Evolutionary conservation across 2,113 vertebrate genomes (phyloP), one percentile per base, ranked within the genome.

Genomic region (Butorides virescens): DNA sequence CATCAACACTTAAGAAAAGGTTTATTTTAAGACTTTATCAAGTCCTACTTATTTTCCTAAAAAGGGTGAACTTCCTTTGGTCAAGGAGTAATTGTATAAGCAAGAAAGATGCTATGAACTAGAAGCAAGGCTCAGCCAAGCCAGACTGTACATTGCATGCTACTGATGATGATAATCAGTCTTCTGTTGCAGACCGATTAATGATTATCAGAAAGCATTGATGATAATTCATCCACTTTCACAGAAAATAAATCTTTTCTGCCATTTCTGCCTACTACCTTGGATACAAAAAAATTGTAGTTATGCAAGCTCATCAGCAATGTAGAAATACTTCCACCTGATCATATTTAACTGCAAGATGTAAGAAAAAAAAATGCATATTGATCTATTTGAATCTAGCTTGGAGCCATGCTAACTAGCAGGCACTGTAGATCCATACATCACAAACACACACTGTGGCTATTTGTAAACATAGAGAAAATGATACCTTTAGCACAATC

Each of bases 401-500:
- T 42, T 11, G 9, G 86, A 46, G 32, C 44, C 68, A 93, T 47
- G 76, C 70, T 89, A 93, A 59, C 47, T 32, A 84, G 67, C 22
- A 90, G 82, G 62, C 82, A 58, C 62, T 79, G 67, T 8, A 62
- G 65, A 92, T 71, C 83, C 49, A 85, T 13, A 86, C 47, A 67
- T 59, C 71, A 62, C 68, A 86, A 91, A 86, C 67, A 93, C 79
- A 87, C 44, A 65, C 65, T 71, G 70, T 14, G 49, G 42, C 23
- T 79, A 85, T 93, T 93, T 89, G 91, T 53, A 96, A 95, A 95
- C 83, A 85, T 0, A 74, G 73, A 39, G 55, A 46, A 84, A 95
- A 90, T 39, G 61, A 53, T 99, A 99, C 99, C 99, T 99, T 99
- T 99, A 94, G 99, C 99, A 94, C 99, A 99, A 93, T 99, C 99